A percentile compares a stretch with the other conserved stretches of the same genome.
phyloP scores from a whole-genome alignment of 2,888 invertebrate genomes.

The Temnothorax ravouxi region DNA sequence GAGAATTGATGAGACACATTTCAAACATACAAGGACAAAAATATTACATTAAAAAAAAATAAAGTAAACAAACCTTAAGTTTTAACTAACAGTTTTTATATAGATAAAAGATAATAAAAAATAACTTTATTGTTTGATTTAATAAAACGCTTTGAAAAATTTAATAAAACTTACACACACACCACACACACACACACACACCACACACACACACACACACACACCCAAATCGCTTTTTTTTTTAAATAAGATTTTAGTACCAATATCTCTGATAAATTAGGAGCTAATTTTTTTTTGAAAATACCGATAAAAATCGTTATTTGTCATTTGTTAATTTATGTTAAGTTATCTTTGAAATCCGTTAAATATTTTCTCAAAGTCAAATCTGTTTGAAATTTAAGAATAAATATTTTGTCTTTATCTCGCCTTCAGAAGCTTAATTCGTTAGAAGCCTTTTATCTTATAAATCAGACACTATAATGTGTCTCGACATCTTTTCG shows the following conservation, averaged over 20 bases:
- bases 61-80: background rate
- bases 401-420: background rate
- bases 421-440: background rate
- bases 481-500: background rate
- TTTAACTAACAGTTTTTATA: background rate
- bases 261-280: background rate
- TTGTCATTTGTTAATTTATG: background rate
- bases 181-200: too few relatives aligned
- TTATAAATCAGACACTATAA: background rate
- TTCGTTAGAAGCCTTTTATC: slow-evolving; percentile 2
- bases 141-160: background rate
- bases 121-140: slow-evolving; percentile 4
- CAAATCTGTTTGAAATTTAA: background rate
- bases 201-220: background rate
- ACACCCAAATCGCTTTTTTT: background rate
- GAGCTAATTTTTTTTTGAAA: background rate
- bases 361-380: background rate
- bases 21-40: background rate
- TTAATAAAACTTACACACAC: background rate
- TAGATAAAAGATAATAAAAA: background rate
- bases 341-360: background rate
- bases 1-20: background rate
- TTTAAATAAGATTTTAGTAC: background rate
- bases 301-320: background rate
- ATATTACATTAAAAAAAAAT: background rate